Evolutionary conservation across 2,888 invertebrate species (phyloP).

Genomic region (Epinotia nisella): DNA sequence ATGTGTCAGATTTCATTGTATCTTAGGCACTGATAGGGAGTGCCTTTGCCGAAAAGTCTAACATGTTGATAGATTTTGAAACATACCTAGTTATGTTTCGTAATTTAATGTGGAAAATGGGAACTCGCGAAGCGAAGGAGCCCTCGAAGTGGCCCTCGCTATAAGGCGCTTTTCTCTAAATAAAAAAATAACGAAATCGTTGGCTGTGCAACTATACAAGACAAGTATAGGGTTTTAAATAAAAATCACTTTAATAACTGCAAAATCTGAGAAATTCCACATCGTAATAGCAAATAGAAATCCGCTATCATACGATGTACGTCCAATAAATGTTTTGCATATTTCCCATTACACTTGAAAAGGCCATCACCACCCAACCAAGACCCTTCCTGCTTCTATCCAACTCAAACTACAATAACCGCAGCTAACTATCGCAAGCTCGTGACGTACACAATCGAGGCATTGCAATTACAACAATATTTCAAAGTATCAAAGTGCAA

Average conservation of each 20-base stretch:
- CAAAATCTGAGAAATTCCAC: conserved; percentile 8
- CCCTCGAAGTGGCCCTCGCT: too few species aligned
- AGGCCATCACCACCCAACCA: conserved; percentile 21
- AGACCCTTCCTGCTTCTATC: conserved; percentile 54
- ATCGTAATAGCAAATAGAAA: conserved; percentile 20
- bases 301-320: conserved; percentile 16
- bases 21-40: conserved; percentile 13
- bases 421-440: not conserved
- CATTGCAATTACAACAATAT: not conserved
- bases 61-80: not conserved
- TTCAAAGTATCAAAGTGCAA: not conserved
- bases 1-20: conserved; percentile 37
- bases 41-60: not conserved
- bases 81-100: too few species aligned
- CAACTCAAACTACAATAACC: conserved; percentile 46
- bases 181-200: too few species aligned
- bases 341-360: conserved; percentile 21
- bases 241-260: not conserved
- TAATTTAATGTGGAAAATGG: too few species aligned
- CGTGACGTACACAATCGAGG: not conserved
- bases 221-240: not conserved
- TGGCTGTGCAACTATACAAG: too few species aligned
- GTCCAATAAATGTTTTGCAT: conserved; percentile 32
- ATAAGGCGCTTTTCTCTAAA: too few species aligned
- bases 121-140: too few species aligned